phyloP scores from a whole-genome alignment of 1,140 invertebrate genomes.

The Asbolus verrucosus region DNA sequence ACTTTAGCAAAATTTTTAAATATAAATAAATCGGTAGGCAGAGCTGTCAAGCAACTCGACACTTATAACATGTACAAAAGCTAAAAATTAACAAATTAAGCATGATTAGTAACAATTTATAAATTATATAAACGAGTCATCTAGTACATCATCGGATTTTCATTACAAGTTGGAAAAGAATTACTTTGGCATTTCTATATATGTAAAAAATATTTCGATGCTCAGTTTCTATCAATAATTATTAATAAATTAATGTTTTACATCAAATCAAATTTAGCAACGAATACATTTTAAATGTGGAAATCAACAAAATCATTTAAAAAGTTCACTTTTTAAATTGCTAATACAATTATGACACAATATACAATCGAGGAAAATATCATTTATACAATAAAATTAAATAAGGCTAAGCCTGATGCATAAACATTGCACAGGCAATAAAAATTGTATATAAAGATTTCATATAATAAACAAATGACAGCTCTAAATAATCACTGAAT shows the following conservation, averaged over 20 bases:
- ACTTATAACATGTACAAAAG: neutral
- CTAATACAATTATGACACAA: too few species aligned
- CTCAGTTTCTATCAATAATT: slow-evolving; percentile 9
- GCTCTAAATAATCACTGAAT: slow-evolving; percentile 35
- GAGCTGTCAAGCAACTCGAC: slow-evolving; percentile 35
- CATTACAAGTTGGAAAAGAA: slow-evolving; percentile 40
- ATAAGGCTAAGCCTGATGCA: neutral
- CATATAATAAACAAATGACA: slow-evolving; percentile 35
- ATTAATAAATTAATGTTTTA: neutral
- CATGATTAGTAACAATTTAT: neutral
- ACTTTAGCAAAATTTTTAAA: slow-evolving; percentile 39
- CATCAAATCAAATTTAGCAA: neutral
- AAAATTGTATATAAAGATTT: slow-evolving; percentile 15
- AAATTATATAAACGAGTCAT: slow-evolving; percentile 13
- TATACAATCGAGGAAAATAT: too few species aligned
- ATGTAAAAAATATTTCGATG: slow-evolving; percentile 41
- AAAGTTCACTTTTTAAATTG: too few species aligned
- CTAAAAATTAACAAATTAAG: neutral
- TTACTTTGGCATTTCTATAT: slow-evolving; percentile 28
- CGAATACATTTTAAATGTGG: slow-evolving; percentile 19
- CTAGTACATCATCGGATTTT: slow-evolving; percentile 42
- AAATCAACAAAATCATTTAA: too few species aligned
- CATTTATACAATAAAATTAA: neutral
- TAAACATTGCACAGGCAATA: slow-evolving; percentile 7
- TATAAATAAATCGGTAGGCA: slow-evolving; percentile 33